Evolutionary conservation across 2,797 vertebrate genomes (phyloP).

Genomic region (Gallinago stenura): DNA sequence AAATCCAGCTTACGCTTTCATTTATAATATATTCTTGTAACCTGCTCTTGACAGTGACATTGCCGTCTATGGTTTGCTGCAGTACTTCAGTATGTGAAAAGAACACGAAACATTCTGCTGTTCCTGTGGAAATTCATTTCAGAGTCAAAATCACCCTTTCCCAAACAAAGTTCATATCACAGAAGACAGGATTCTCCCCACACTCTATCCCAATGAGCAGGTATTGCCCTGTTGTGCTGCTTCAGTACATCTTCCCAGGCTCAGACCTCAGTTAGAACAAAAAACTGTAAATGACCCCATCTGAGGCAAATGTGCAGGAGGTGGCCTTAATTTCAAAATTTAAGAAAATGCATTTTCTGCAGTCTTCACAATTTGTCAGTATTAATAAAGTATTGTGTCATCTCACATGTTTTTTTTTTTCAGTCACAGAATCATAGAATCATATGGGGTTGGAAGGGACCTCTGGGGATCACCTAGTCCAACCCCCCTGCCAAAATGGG

Average conservation of each 20-base stretch:
- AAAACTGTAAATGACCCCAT: neutral
- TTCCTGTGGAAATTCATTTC: neutral
- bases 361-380: neutral
- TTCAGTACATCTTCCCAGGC: neutral
- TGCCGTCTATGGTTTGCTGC: neutral
- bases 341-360: neutral
- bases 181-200: neutral
- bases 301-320: neutral
- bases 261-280: neutral
- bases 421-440: no score
- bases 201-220: neutral
- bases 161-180: neutral
- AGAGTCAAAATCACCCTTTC: neutral
- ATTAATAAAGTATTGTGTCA: neutral
- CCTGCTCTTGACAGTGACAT: neutral
- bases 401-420: neutral
- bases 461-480: no score
- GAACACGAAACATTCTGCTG: neutral
- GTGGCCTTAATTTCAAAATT: neutral
- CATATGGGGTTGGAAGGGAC: no score
- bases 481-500: no score
- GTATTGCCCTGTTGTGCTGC: neutral
- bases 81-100: neutral
- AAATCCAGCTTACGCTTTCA: neutral
- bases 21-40: neutral